phyloP scores from a whole-genome alignment of 2,113 vertebrate genomes.

The Neodon shergylaensis region DNA sequence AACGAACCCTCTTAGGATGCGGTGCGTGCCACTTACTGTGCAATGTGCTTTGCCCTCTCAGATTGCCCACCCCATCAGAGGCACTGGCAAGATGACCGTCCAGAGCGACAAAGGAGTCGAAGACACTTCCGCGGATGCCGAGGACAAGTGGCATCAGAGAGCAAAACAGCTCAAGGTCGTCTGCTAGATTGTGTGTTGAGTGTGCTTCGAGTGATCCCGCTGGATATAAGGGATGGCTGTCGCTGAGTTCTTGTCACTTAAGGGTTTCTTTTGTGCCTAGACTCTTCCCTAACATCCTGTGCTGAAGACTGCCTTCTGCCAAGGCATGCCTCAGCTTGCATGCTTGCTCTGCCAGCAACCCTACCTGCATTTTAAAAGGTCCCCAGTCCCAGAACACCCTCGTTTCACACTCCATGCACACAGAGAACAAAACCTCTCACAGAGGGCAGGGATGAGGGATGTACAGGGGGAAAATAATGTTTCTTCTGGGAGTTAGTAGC shows the following conservation, averaged over 20 bases:
- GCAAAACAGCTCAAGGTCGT: slow-evolving; percentile 86
- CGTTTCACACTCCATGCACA: neutral
- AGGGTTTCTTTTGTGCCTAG: neutral
- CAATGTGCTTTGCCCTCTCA: slow-evolving; percentile 64
- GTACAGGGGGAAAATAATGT: neutral
- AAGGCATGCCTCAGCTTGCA: neutral
- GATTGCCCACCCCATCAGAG: slow-evolving; percentile 64
- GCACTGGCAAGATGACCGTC: slow-evolving; percentile 40
- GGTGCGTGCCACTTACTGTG: neutral
- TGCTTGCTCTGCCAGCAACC: neutral
- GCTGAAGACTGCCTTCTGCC: neutral
- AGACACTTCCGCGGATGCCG: slow-evolving; percentile 69
- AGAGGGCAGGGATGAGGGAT: neutral
- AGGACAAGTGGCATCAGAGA: slow-evolving; percentile 84
- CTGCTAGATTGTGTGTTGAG: slow-evolving; percentile 10
- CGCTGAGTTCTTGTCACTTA: slow-evolving; percentile 33
- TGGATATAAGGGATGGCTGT: slow-evolving; percentile 20
- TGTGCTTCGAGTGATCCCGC: slow-evolving; percentile 23
- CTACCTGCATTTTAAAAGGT: neutral
- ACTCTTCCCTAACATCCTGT: neutral
- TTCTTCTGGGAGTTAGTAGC: neutral
- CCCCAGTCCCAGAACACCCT: neutral
- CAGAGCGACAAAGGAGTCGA: slow-evolving; percentile 61
- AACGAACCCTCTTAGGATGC: neutral
- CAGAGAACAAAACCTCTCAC: neutral